Conservation (phyloP, 2,797 vertebrate genomes). For the Tragopan temminckii region DNA sequence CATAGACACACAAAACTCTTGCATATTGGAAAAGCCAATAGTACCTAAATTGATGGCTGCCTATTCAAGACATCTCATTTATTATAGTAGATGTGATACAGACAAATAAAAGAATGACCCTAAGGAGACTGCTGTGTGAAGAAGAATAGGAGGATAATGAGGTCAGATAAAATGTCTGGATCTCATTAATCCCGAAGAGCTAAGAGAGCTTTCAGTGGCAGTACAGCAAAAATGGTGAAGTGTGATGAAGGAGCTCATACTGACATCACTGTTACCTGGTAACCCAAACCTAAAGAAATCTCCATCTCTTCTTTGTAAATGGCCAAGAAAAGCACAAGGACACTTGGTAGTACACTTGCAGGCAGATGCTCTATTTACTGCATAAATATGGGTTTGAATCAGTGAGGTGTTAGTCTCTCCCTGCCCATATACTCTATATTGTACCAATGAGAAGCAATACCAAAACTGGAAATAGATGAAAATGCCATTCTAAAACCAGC, state of each 20-base stretch:
- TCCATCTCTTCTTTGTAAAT: background rate
- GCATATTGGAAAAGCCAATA: slow-evolving; percentile 4
- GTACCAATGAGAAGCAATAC: accelerated
- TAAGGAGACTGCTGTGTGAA: background rate
- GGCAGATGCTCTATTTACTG: background rate
- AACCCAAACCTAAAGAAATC: slow-evolving; percentile 8
- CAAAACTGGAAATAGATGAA: background rate
- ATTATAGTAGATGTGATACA: slow-evolving; percentile 10
- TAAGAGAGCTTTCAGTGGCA: background rate
- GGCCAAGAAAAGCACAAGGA: background rate
- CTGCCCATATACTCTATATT: accelerated
- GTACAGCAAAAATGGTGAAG: background rate
- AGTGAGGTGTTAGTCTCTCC: background rate
- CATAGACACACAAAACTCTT: background rate
- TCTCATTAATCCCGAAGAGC: slow-evolving; percentile 60
- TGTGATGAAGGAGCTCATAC: background rate
- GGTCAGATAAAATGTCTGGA: slow-evolving; percentile 59
- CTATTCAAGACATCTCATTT: slow-evolving; percentile 28
- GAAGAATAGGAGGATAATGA: slow-evolving; percentile 61
- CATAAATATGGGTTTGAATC: background rate
- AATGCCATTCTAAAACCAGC: background rate
- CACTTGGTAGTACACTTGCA: background rate
- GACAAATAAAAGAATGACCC: slow-evolving; percentile 55
- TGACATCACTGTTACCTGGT: background rate
- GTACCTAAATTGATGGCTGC: slow-evolving; percentile 16